Percentiles rank a stretch among this genome's conserved stretches.
These are phyloP conservation scores for Thinocorus orbignyianus DNA, from an alignment of 2,113 vertebrate genomes.

Conservation along the genomic window DNA sequence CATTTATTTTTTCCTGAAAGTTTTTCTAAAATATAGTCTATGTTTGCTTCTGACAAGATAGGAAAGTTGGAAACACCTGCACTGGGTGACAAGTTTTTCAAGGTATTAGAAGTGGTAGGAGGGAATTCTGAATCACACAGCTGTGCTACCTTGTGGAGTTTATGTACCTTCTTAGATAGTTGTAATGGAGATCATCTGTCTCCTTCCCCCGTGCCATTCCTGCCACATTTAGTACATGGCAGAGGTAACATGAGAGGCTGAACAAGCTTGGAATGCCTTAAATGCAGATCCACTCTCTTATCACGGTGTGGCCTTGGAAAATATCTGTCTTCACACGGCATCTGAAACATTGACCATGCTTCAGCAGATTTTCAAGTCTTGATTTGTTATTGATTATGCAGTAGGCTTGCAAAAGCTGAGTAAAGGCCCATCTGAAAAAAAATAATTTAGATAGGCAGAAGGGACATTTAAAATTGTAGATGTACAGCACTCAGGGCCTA, in stretches of 20 bases:
- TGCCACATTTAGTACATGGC: neutral
- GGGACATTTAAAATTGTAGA: neutral
- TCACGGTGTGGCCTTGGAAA: neutral
- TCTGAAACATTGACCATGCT: neutral
- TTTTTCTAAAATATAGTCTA: neutral
- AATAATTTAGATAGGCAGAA: neutral
- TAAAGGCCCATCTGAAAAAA: neutral
- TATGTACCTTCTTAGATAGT: neutral
- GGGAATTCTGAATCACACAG: neutral
- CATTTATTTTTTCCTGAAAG: neutral
- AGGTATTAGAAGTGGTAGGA: neutral
- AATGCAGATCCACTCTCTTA: neutral
- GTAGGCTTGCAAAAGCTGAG: neutral
- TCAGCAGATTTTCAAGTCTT: neutral
- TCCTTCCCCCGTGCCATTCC: neutral
- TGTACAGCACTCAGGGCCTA: neutral
- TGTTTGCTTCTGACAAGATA: neutral
- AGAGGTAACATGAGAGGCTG: neutral
- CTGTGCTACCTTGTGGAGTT: neutral
- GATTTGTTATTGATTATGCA: neutral
- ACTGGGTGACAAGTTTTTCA: neutral
- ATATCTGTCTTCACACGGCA: neutral
- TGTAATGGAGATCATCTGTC: neutral
- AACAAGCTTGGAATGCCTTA: neutral
- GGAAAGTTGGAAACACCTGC: neutral